Base-by-base conservation (phyloP, 2,797 vertebrate species). In the Clamator glandarius region DNA sequence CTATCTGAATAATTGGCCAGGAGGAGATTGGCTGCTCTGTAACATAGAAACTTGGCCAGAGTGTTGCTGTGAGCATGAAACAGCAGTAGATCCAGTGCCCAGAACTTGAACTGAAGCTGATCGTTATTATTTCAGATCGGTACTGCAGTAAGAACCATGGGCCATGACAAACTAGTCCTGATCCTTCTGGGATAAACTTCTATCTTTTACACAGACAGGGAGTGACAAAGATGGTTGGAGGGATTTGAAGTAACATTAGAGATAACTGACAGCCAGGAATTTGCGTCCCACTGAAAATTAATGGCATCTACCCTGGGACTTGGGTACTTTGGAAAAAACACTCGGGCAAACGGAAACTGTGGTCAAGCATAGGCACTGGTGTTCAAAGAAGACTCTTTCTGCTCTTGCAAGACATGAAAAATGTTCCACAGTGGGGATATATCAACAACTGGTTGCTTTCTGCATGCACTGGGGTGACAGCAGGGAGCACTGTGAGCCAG, bases 1-100 rank as follows among this genome's bases (percentile, higher is more conserved):
- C 90, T 87, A 41, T 80, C 57, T 77, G 84, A 94, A 87, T 78
- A 95, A 96, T 69, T 90, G 62, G 41, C 78, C 80, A 75, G 81
- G 95, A 95, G 67, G 83, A 90, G 61, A 52, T 70, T 84, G 63
- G 77, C 80, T 82, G 59, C 80, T 92, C 52, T 67, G 33, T 31
- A 79, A 51, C 26, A 59, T n/a, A 93, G 66, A 72, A 91, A 79
- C 69, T 86, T 96, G 93, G 84, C 76, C 61, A 23, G 18, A 67
- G 36, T 2, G n/a, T 84, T 74, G 58, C 76, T 50, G 63, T 76
- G 73, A 48, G 76, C 67, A 91, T 46, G 42, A 75, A 88, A 79
- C 28, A 84, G 85, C 91, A 87, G 89, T 70, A 88, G 63, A 87
- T 61, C 36, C 86, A 86, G 8, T 64, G 77, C 57, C 70, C 80